These are phyloP conservation scores for Euclidia mi DNA, from an alignment of 2,888 invertebrate species.

Conservation along the genomic window DNA sequence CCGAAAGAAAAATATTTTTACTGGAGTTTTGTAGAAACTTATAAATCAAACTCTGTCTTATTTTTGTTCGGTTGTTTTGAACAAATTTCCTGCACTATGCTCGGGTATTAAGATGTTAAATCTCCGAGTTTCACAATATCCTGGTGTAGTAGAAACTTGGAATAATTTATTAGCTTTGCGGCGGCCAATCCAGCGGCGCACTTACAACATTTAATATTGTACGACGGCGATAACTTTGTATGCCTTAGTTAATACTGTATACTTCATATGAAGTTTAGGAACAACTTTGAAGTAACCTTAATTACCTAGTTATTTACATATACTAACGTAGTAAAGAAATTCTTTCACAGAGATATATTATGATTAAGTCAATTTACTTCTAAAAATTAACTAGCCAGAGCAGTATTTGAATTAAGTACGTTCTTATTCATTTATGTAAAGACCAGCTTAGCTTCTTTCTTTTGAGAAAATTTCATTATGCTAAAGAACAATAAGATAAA, in stretches of 20 bases:
- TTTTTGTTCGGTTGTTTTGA: neutral
- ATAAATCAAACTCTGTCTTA: too few species aligned
- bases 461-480: too few species aligned
- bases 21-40: neutral
- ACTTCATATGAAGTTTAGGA: conserved; percentile 13
- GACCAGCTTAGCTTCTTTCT: too few species aligned
- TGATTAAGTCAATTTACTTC: too few species aligned
- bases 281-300: conserved; percentile 15
- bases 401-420: too few species aligned
- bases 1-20: conserved; percentile 1
- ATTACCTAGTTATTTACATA: conserved; percentile 8
- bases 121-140: conserved; percentile 48
- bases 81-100: conserved; percentile 11
- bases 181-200: conserved; percentile 18
- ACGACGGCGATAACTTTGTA: conserved; percentile 13
- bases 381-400: too few species aligned
- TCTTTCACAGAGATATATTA: too few species aligned
- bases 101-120: conserved; percentile 29
- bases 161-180: conserved; percentile 38
- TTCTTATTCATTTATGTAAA: too few species aligned
- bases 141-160: conserved; percentile 25
- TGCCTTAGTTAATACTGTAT: too few species aligned
- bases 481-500: too few species aligned
- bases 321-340: too few species aligned
- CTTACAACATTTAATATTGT: conserved; percentile 41